A percentile compares a stretch with the other conserved stretches of the same genome.
phyloP scores from a whole-genome alignment of 2,113 vertebrate genomes.

The Bostrychus sinensis region DNA sequence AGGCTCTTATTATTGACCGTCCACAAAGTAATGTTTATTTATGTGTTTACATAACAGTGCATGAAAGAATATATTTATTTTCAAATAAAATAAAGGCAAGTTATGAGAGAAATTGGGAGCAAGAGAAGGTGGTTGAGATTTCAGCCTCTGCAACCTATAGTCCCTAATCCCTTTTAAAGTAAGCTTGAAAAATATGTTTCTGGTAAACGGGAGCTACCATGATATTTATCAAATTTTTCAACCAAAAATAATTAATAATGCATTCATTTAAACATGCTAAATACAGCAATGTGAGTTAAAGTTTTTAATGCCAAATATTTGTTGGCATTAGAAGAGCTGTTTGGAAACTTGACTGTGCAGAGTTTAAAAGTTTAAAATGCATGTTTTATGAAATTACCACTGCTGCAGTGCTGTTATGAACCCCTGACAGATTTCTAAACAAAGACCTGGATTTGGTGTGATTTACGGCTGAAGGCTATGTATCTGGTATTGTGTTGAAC shows the following conservation, averaged over 20 bases:
- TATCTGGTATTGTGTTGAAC: not conserved
- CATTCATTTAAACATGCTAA: no score
- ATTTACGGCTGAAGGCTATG: slow-evolving; percentile 5
- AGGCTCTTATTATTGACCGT: no score
- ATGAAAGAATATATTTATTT: no score
- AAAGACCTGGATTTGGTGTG: not conserved
- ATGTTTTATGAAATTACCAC: not conserved
- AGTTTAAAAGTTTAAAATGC: not conserved
- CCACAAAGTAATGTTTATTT: no score
- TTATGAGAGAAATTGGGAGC: no score
- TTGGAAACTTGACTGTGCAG: not conserved
- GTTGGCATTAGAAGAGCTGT: not conserved
- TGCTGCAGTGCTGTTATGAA: not conserved
- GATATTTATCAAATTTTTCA: not conserved
- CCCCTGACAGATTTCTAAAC: not conserved
- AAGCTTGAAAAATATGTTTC: not conserved
- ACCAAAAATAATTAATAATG: not conserved
- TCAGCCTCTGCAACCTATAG: no score
- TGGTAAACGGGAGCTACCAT: not conserved
- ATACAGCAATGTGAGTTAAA: no score
- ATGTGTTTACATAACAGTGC: no score
- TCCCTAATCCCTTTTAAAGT: not conserved
- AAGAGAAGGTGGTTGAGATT: no score
- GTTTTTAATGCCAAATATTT: not conserved
- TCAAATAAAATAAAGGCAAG: no score